Percentiles rank a stretch among this genome's conserved stretches.
These are phyloP conservation scores for Leptinotarsa lineolata DNA, from an alignment of 1,140 invertebrate genomes.

Conservation along the genomic window DNA sequence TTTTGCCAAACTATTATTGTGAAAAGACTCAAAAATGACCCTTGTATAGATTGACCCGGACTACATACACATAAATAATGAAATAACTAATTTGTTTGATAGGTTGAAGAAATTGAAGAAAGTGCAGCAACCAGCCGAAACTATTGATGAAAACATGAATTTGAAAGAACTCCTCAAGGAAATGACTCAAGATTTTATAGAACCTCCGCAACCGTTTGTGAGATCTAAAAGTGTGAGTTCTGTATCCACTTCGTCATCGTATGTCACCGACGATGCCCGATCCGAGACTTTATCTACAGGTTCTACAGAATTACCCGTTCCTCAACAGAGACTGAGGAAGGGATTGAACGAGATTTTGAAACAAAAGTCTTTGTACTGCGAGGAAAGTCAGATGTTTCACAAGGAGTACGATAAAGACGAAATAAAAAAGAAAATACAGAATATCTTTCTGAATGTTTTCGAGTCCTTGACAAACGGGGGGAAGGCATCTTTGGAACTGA, in stretches of 20 bases:
- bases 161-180: background rate
- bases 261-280: conserved; percentile 10
- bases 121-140: background rate
- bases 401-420: conserved; percentile 11
- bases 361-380: conserved; percentile 5
- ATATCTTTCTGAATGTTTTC: conserved; percentile 16
- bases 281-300: conserved; percentile 12
- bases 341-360: conserved; percentile 16
- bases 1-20: too few relatives aligned
- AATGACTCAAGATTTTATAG: conserved; percentile 1
- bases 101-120: conserved; percentile 20
- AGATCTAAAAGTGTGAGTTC: conserved; percentile 16
- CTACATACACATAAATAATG: too few relatives aligned
- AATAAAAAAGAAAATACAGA: conserved; percentile 15
- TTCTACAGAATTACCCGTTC: conserved; percentile 9
- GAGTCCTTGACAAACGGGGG: conserved; percentile 11
- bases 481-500: conserved; percentile 9
- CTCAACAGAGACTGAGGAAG: conserved; percentile 17
- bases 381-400: background rate
- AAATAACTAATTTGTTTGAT: background rate
- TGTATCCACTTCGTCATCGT: conserved; percentile 21
- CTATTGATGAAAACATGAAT: conserved; percentile 10
- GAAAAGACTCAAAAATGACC: too few relatives aligned
- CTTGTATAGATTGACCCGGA: too few relatives aligned
- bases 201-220: background rate